Conservation (phyloP, 2,888 invertebrate species). For the Kuschelorhynchus macadamiae region DNA sequence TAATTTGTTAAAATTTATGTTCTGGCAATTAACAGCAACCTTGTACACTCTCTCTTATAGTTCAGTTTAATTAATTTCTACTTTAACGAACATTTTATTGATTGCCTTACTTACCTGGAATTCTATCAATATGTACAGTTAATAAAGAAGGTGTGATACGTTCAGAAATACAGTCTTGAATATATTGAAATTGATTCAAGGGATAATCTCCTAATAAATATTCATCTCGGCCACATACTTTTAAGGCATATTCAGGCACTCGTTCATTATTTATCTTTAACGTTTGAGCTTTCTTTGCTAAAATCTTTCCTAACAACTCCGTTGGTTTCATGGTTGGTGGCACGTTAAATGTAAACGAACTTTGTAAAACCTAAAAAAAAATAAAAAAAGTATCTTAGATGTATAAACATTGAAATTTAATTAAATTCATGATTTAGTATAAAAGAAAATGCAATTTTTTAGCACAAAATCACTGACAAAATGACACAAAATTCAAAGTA, state of each 20-base stretch:
- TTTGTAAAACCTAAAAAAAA: slow-evolving; percentile 54
- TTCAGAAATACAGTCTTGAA: slow-evolving; percentile 86
- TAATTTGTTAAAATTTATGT: too few species aligned
- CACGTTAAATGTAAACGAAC: slow-evolving; percentile 79
- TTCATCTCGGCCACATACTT: slow-evolving; percentile 92
- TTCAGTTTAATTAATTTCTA: slow-evolving; percentile 18
- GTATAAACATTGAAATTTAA: background rate
- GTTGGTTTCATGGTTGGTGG: slow-evolving; percentile 79
- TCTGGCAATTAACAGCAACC: too few species aligned
- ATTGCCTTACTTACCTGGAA: slow-evolving; percentile 71
- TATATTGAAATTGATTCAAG: slow-evolving; percentile 89
- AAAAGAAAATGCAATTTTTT: too few species aligned
- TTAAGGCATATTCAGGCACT: slow-evolving; percentile 84
- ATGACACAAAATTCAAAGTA: too few species aligned
- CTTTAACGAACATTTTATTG: slow-evolving; percentile 8
- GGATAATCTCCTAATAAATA: slow-evolving; percentile 88
- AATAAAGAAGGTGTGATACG: slow-evolving; percentile 85
- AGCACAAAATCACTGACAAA: too few species aligned
- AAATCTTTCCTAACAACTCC: slow-evolving; percentile 79
- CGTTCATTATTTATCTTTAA: slow-evolving; percentile 78
- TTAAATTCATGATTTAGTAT: too few species aligned
- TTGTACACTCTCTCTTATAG: too few species aligned
- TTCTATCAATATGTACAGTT: slow-evolving; percentile 79
- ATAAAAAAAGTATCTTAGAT: background rate
- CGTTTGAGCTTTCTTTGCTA: slow-evolving; percentile 82